Percentiles rank a stretch among this genome's conserved stretches.
Evolutionary conservation across 1,140 invertebrate genomes (phyloP).

Genomic region (Physella acuta): DNA sequence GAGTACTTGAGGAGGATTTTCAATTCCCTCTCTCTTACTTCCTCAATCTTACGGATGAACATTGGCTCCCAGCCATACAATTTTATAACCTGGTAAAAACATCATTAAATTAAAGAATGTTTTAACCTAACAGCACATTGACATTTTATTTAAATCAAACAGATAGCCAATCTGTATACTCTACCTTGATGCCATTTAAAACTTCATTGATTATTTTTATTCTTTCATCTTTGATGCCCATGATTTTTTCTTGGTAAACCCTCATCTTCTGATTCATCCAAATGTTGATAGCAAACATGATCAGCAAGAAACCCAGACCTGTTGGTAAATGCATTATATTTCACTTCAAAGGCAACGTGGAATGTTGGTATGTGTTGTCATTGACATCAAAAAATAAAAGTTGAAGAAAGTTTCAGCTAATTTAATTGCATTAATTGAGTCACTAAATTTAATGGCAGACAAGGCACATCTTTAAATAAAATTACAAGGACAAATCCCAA

Average conservation of each 20-base stretch:
- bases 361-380: too few relatives aligned
- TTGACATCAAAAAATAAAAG: too few relatives aligned
- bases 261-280: constrained; percentile 14
- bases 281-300: constrained; percentile 15
- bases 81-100: constrained; percentile 39
- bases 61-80: constrained; percentile 52
- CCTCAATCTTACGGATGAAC: constrained; percentile 55
- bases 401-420: too few relatives aligned
- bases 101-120: background rate
- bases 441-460: too few relatives aligned
- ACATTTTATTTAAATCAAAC: background rate
- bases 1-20: constrained; percentile 55
- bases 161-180: background rate
- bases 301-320: constrained; percentile 2
- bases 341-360: too few relatives aligned
- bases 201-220: constrained; percentile 61
- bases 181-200: constrained; percentile 65
- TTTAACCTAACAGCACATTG: background rate
- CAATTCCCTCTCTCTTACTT: constrained; percentile 56
- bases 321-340: too few relatives aligned
- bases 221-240: constrained; percentile 66
- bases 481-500: too few relatives aligned
- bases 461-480: too few relatives aligned
- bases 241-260: constrained; percentile 29
- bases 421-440: too few relatives aligned